Evolutionary conservation across 2,113 vertebrate species (phyloP), one percentile per base, ranked within the genome.

Genomic region (Pseudopipra pipra): DNA sequence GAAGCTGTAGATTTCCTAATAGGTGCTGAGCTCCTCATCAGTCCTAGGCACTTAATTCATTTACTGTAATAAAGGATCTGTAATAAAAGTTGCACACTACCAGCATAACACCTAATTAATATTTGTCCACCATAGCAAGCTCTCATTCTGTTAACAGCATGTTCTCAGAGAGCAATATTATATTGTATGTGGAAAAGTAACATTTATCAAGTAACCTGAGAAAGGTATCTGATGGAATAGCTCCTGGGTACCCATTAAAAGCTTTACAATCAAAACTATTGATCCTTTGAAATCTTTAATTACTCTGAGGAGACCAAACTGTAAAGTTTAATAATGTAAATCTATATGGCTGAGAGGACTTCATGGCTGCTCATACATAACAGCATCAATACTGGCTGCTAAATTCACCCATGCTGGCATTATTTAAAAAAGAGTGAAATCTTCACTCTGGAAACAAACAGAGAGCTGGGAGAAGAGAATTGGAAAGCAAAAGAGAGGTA

Each of bases 261-360:
- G 41, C 46, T 87, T 87, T 79, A 66, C 54, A 87, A 82, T 93
- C 58, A 87, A 93, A 89, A 70, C 9, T 58, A 93, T 27, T 0
- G 54, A 95, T 80, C 37, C 39, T 79, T 73, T 46, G 46, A 91
- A 93, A 93, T 96, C n/a, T 77, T 82, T 91, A 89, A 78, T 92
- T 89, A 73, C 74, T 66, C 77, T 58, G 20, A 65, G 47, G 76
- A 44, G 65, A 89, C 35, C 63, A 75, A 95, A 78, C 14, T 61
- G 20, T 73, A 72, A 83, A 83, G 39, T 35, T 87, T 85, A 87
- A 87, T 89, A 87, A 87, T 27, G 41, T 73, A 76, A 76, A 91
- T 87, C 46, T 79, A 46, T 66, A 76, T 11, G 41, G 55, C 33
- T 77, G 72, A 66, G 72, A 82, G 39, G 37, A 93, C 87, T 71